Base-by-base conservation (phyloP, 2,888 invertebrate species). In the Arge pagana region DNA sequence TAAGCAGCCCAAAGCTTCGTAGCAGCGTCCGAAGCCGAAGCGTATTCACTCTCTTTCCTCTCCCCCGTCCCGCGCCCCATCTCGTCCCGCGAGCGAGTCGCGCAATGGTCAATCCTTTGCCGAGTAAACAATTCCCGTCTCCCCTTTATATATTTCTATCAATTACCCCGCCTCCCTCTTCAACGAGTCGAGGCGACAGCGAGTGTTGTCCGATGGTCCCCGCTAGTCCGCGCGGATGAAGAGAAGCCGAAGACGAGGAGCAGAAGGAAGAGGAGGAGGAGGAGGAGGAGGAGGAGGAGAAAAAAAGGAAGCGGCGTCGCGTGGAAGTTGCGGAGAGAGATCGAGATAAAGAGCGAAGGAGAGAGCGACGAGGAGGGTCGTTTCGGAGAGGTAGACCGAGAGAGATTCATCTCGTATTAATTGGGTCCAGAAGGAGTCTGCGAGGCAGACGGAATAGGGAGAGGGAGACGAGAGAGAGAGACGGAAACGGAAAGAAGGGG, bases 21-120 rank as follows among this genome's bases (percentile, higher is more conserved):
- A 24, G 28, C 41, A 26, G 33, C 33, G 33, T 10, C 33, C 13
- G 33, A 13, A 30, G n/a, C n/a, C n/a, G n/a, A n/a, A n/a, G n/a
- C n/a, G n/a, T n/a, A n/a, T n/a, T n/a, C n/a, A n/a, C n/a, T n/a
- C n/a, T n/a, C n/a, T n/a, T 41, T 41, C 41, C 41, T 11, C 30
- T 21, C 13, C 11, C 13, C 10, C 33, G 7, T 33, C 33, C 13
- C 7, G n/a, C n/a, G n/a, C n/a, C 11, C 13, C 10, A 7, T 33
- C 13, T 15, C 2, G 2, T 33, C 7, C 11, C 33, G 28, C 23
- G 15, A n/a, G n/a, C n/a, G n/a, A n/a, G 18, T 58, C 61, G 56
- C 62, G 62, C 62, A 59, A 53, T 53, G 62, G 67, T 63, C 68
- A 66, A 69, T 68, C 68, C 63, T 66, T 67, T n/a, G 64, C 58